phyloP scores from a whole-genome alignment of 2,113 vertebrate genomes.

The Xiphophorus maculatus region DNA sequence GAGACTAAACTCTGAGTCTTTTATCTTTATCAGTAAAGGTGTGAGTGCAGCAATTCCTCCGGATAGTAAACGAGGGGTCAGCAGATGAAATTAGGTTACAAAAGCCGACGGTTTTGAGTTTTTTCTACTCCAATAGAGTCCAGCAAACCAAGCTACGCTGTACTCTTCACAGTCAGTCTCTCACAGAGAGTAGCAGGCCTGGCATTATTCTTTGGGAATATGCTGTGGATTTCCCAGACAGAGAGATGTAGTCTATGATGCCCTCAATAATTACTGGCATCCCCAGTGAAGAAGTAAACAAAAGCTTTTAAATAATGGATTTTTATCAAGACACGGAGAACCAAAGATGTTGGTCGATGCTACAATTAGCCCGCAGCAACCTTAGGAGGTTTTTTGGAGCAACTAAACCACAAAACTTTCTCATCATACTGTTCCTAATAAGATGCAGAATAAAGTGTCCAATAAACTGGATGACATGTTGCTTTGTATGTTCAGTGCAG shows the following conservation, averaged over 20 bases:
- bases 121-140: constrained; percentile 83
- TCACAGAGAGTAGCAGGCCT: constrained; percentile 25
- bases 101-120: constrained; percentile 69
- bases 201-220: neutral
- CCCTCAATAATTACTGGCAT: neutral
- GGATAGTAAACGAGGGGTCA: constrained; percentile 44
- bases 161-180: neutral
- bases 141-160: constrained; percentile 67
- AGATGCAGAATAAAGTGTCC: too few relatives aligned
- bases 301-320: too few relatives aligned
- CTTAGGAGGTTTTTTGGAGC: neutral
- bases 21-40: constrained; percentile 21
- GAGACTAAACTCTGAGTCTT: constrained; percentile 17
- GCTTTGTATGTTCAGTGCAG: neutral
- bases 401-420: neutral
- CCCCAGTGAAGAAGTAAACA: neutral
- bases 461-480: neutral
- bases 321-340: too few relatives aligned
- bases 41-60: constrained; percentile 19
- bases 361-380: too few relatives aligned
- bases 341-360: too few relatives aligned
- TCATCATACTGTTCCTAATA: neutral
- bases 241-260: neutral
- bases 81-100: constrained; percentile 64
- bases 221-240: neutral